Evolutionary conservation across 1,140 invertebrate genomes (phyloP), one percentile per base, ranked within the genome.

Genomic region (Olivierus martensii): DNA sequence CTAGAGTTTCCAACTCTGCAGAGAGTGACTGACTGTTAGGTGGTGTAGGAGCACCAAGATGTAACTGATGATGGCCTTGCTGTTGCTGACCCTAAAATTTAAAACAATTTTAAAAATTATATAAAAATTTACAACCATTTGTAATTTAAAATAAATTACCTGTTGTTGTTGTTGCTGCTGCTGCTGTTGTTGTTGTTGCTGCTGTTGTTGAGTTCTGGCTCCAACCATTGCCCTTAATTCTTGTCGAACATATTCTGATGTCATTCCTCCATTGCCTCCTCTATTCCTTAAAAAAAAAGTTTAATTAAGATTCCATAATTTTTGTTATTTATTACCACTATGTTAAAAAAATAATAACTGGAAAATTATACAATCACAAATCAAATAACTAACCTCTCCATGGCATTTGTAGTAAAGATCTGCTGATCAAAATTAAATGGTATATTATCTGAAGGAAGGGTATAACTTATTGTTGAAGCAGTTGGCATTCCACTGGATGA

Each of bases 181-280:
- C 28, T 28, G 28, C 28, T 28, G 28, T 28, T 28, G 22, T 2
- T 28, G 28, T 2, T 28, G 28, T 28, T 28, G 28, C 39, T 63
- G 59, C 17, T 68, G 69, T 55, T 77, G 76, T 56, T 80, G 79
- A 14, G 82, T 83, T 62, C 87, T 75, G 34, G 82, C 84, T 57
- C 82, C 85, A 52, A 91, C 86, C 53, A 86, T 80, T 17, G 84
- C 85, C 62, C 87, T 75, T 59, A 92, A 73, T 69, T 90, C 87
- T 74, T 91, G 86, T 63, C 86, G 77, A 55, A 91, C 87, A 70
- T 82, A 89, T 68, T 91, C 85, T 9, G 80, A 80, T 37, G 81
- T 80, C 43, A 74, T 69, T 52, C 61, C 42, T 19, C 38, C 42
- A 11, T 38, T 41, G 14, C 52, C 52, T 22, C 46, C 39, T 18